These are phyloP conservation scores for Drosophila phalerata DNA, from an alignment of 2,888 invertebrate genomes.

Conservation along the genomic window DNA sequence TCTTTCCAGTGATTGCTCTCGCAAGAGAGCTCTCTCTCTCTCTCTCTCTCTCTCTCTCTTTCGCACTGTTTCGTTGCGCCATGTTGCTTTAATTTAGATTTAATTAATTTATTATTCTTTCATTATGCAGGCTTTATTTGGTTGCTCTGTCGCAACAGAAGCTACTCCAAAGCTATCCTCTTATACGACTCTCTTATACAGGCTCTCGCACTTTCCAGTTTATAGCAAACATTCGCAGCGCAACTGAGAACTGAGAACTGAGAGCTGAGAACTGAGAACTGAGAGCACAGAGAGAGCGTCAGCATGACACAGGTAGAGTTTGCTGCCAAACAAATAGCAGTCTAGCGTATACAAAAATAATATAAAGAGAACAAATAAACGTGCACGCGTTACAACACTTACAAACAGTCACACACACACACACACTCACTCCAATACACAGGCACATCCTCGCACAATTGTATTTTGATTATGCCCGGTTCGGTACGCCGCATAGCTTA, in stretches of 20 bases:
- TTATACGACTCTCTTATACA: conserved; percentile 11
- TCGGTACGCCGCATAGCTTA: conserved; percentile 81
- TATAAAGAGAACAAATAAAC: conserved; percentile 23
- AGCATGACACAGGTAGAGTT: conserved; percentile 50
- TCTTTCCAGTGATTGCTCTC: conserved; percentile 40
- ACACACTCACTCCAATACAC: conserved; percentile 20
- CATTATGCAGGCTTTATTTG: conserved; percentile 36
- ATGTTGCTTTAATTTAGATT: conserved; percentile 57
- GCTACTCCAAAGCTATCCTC: neutral
- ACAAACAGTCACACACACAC: conserved; percentile 31
- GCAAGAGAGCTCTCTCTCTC: conserved; percentile 33
- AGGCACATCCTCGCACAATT: conserved; percentile 72
- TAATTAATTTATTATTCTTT: conserved; percentile 65
- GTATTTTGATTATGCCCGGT: conserved; percentile 80
- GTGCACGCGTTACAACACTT: conserved; percentile 72
- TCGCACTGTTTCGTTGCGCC: neutral
- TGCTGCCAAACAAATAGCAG: conserved; percentile 60
- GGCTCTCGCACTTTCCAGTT: conserved; percentile 65
- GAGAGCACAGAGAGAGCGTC: conserved; percentile 14
- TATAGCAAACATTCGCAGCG: conserved; percentile 63
- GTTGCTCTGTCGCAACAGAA: neutral
- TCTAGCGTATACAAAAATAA: conserved; percentile 10
- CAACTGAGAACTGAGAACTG: conserved; percentile 26
- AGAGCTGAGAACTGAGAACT: conserved; percentile 30
- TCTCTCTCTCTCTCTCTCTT: neutral